Evolutionary conservation across 2,797 vertebrate genomes (phyloP), one percentile per base, ranked within the genome.

Genomic region (Microchirus variegatus): DNA sequence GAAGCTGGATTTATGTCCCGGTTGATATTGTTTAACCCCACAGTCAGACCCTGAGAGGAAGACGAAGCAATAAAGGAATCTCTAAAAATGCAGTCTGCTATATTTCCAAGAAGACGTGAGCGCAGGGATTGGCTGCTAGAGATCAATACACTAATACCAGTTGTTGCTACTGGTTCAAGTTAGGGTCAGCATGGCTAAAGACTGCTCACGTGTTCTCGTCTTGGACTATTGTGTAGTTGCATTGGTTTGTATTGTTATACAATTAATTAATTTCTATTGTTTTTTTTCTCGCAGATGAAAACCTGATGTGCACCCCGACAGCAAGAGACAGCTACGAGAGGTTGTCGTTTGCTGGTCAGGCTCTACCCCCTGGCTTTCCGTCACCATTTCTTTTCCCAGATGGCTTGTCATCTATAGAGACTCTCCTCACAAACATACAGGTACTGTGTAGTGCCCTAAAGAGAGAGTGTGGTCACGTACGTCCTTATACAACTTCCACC

Each of bases 361-460:
- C 92, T 66, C 93, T 99, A 70, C 98, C 96, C 81, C 96, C 97
- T 0, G 97, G 97, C 65, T 99, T 99, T 82, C 97, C 97, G 26
- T 97, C 98, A 84, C 97, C 97, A 75, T 99, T 99, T 74, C 96
- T 99, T 73, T 99, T 99, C 90, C 97, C 97, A 70, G 98, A 99
- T 67, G 97, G 98, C 78, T 67, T 99, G 87, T 99, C 98, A 75
- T 99, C 98, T 83, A 99, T 99, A 96, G 98, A 99, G 93, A 99
- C 97, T 49, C 96, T 99, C 64, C 95, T 99, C 91, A 99, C 98
- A 88, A 99, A 99, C 89, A 91, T 90, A 80, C 86, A 91, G 87
- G 90, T 90, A 85, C 12, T 14, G 31, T 53, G 38, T 2, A 36
- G 8, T 16, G 22, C 22, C 22, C 2, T 22, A 22, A 22, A 22